phyloP scores from a whole-genome alignment of 37 sponge, comb jelly and placozoan genomes.

The Chondrosia reniformis region DNA sequence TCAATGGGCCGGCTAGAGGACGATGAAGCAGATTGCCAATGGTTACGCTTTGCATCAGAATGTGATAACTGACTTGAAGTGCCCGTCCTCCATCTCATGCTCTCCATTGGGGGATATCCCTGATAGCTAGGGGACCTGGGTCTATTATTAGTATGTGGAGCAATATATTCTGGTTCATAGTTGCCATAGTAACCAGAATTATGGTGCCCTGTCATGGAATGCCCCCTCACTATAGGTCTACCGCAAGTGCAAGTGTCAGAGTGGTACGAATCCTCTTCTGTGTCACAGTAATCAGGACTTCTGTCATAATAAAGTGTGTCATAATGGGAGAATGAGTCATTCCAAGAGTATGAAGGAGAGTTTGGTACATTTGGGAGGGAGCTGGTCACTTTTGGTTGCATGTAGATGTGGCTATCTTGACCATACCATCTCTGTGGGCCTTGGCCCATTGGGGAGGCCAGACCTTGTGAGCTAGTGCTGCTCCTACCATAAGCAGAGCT shows the following conservation, averaged over 20 bases:
- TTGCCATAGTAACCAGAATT: too few relatives aligned
- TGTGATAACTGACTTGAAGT: too few relatives aligned
- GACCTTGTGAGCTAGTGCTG: too few relatives aligned
- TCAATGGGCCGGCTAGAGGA: too few relatives aligned
- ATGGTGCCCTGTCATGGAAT: too few relatives aligned
- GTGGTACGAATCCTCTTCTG: background rate
- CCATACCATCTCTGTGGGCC: background rate
- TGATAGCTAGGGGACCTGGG: background rate
- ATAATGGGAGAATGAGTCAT: background rate
- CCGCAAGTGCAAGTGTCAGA: conserved; percentile 10
- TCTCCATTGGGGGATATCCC: background rate
- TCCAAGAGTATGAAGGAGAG: background rate
- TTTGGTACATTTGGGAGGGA: background rate
- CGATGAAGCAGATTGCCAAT: too few relatives aligned
- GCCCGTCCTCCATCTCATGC: background rate
- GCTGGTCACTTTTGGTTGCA: background rate
- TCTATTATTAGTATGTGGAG: too few relatives aligned
- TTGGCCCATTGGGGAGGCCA: background rate
- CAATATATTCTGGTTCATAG: too few relatives aligned
- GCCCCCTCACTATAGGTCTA: too few relatives aligned
- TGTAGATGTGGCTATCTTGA: background rate
- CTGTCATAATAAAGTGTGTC: background rate
- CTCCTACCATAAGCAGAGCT: background rate
- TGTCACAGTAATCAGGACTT: conserved; percentile 10
- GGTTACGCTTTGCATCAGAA: too few relatives aligned